A percentile compares a stretch with the other conserved stretches of the same genome.
Conservation (phyloP, 1,140 invertebrate species). For the Trypoxylus dichotomus region DNA sequence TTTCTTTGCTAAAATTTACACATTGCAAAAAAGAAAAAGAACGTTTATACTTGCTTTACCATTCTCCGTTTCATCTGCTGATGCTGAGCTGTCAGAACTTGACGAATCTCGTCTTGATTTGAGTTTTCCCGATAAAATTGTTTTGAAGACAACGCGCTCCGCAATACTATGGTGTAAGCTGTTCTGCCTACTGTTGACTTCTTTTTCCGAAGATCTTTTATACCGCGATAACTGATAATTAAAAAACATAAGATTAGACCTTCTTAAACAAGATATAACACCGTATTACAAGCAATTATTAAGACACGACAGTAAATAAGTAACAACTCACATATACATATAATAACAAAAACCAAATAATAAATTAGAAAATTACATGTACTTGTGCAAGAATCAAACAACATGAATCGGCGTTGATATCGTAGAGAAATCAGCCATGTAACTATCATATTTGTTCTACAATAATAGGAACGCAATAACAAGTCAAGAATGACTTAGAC, state of each 20-base stretch:
- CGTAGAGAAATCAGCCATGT: too few relatives aligned
- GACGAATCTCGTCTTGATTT: conserved; percentile 28
- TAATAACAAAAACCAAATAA: too few relatives aligned
- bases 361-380: too few relatives aligned
- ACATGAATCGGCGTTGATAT: too few relatives aligned
- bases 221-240: conserved; percentile 55
- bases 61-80: conserved; percentile 32
- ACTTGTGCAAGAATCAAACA: too few relatives aligned
- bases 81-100: conserved; percentile 42
- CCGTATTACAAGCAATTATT: too few relatives aligned
- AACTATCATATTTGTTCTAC: too few relatives aligned
- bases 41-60: not conserved
- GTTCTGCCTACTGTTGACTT: conserved; percentile 59
- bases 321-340: too few relatives aligned
- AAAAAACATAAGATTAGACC: conserved; percentile 33
- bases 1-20: not conserved
- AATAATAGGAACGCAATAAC: too few relatives aligned
- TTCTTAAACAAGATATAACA: too few relatives aligned
- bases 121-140: conserved; percentile 39
- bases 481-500: too few relatives aligned
- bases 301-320: too few relatives aligned
- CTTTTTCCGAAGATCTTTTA: conserved; percentile 59
- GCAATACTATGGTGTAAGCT: conserved; percentile 60
- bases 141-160: conserved; percentile 52
- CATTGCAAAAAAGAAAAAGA: not conserved